These are phyloP conservation scores for Philopedon plagiatum DNA, from an alignment of 2,888 invertebrate genomes.

Conservation along the genomic window DNA sequence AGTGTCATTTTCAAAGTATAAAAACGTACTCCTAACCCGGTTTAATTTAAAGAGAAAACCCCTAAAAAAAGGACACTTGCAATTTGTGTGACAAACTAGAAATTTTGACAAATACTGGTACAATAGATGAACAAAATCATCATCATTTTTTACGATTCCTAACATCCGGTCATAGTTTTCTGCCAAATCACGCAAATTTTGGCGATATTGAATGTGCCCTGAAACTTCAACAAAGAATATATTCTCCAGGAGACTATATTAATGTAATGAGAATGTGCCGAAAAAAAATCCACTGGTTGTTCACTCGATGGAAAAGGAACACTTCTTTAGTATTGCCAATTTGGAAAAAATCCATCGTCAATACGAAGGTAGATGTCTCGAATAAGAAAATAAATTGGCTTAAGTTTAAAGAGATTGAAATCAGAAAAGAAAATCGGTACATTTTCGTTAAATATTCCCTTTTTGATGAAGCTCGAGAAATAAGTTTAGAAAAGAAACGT, in stretches of 20 bases:
- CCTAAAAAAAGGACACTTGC: constrained; percentile 30
- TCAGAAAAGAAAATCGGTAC: background rate
- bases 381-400: constrained; percentile 36
- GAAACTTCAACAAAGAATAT: constrained; percentile 44
- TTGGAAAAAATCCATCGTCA: constrained; percentile 29
- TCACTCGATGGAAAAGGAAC: constrained; percentile 24
- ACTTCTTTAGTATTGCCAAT: constrained; percentile 12
- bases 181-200: constrained; percentile 41
- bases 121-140: constrained; percentile 26
- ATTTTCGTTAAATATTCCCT: constrained; percentile 24
- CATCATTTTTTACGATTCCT: constrained; percentile 26
- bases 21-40: background rate
- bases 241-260: constrained; percentile 44
- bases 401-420: constrained; percentile 23
- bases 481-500: background rate
- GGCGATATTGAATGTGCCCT: constrained; percentile 42
- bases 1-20: background rate
- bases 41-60: background rate
- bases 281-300: constrained; percentile 24
- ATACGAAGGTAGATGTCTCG: constrained; percentile 25
- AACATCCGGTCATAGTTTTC: constrained; percentile 39
- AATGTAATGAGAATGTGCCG: constrained; percentile 37
- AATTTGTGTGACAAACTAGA: constrained; percentile 29
- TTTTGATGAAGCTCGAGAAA: background rate
- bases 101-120: constrained; percentile 20